A percentile compares a stretch with the other conserved stretches of the same genome.
These are phyloP conservation scores for Aplocera efformata DNA, from an alignment of 2,888 invertebrate genomes.

Conservation along the genomic window DNA sequence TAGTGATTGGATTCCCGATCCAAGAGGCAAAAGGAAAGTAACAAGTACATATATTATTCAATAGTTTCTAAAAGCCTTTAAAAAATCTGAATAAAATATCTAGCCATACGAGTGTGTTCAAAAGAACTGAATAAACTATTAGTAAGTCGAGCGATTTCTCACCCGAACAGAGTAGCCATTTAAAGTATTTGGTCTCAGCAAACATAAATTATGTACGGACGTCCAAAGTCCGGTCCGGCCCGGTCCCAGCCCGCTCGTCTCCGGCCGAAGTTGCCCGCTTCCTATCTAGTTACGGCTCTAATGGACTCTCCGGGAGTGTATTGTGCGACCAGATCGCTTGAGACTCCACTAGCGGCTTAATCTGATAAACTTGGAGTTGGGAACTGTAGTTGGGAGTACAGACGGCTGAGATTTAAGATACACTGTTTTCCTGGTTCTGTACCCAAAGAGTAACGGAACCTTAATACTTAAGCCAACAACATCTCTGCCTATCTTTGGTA, in stretches of 20 bases:
- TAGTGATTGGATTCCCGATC: no score
- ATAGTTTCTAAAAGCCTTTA: no score
- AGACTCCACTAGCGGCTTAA: slow-evolving; percentile 10
- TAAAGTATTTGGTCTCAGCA: slow-evolving; percentile 11
- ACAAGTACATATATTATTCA: no score
- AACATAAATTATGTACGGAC: slow-evolving; percentile 17
- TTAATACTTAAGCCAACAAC: no score
- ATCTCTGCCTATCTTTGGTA: no score
- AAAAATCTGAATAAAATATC: no score
- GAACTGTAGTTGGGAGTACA: background rate
- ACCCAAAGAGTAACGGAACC: no score
- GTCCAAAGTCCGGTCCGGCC: slow-evolving; percentile 8
- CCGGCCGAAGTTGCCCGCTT: slow-evolving; percentile 24
- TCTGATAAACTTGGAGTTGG: slow-evolving; percentile 11
- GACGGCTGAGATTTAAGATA: no score
- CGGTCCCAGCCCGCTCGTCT: background rate
- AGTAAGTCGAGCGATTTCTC: background rate
- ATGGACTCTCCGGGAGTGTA: slow-evolving; percentile 52
- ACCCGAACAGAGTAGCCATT: background rate
- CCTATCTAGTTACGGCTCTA: slow-evolving; percentile 56
- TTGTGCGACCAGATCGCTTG: slow-evolving; percentile 19
- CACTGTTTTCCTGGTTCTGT: no score
- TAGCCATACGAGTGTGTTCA: no score
- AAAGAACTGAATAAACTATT: background rate
- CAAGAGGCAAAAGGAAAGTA: no score